Evolutionary conservation across 2,888 invertebrate species (phyloP), one percentile per base, ranked within the genome.

Genomic region (Neelides folsomi): DNA sequence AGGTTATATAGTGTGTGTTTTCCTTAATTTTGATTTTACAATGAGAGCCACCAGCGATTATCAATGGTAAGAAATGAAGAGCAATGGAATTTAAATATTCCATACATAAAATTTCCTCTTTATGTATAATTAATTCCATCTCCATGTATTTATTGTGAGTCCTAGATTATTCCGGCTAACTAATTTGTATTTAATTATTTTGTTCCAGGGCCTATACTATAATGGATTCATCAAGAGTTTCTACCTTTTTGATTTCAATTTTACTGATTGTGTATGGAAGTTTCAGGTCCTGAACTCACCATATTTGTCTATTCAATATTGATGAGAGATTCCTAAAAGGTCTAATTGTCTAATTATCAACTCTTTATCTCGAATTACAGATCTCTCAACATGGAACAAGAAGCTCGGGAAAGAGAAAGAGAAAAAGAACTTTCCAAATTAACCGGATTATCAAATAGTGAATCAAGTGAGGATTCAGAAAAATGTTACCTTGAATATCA

Each of bases 181-280:
- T n/a, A n/a, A n/a, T n/a, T n/a, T n/a, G n/a, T n/a, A n/a, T n/a
- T n/a, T 55, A 9, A 54, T 16, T 53, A 49, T 48, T 51, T 54
- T 44, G 51, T 66, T 66, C 41, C 66, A 79, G 93, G 88, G 89
- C 90, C 53, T 90, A 92, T 72, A 87, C 88, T 71, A 86, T 94
- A 71, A 89, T 95, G 85, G 95, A 95, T 76, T 93, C 94, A 49
- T 94, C 93, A 63, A 80, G 94, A 68, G 87, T 95, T 57, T 94
- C 93, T 49, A 95, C 94, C 66, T 95, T 94, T 74, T 78, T 94
- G 65, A 94, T 95, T 73, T 94, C 94, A 65, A 94, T 95, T 79
- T 79, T 94, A 66, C 79, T 95, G 63, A 95, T 95, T 67, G 93
- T 95, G 37, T 95, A 95, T 71, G 95, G 94, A 67, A 93, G 93